Percentiles rank a stretch among this genome's conserved stretches.
Evolutionary conservation across 2,113 vertebrate genomes (phyloP).

Genomic region (Puntigrus tetrazona): DNA sequence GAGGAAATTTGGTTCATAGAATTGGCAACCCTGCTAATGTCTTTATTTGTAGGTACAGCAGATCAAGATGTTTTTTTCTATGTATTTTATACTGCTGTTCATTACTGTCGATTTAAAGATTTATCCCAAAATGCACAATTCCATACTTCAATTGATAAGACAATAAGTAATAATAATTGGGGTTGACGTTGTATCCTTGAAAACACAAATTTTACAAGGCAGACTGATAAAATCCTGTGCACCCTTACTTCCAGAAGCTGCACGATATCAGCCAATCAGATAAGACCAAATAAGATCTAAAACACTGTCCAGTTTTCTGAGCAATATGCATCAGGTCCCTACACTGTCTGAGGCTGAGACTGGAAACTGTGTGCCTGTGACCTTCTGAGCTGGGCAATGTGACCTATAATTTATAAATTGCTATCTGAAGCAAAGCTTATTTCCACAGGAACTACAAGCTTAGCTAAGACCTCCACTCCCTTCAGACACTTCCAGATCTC

Average conservation of each 20-base stretch:
- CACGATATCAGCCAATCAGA: background rate
- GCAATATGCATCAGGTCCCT: background rate
- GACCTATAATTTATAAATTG: slow-evolving; percentile 42
- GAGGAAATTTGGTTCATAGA: too few relatives aligned
- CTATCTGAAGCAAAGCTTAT: slow-evolving; percentile 35
- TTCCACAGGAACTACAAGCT: slow-evolving; percentile 35
- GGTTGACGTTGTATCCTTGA: background rate
- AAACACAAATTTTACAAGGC: background rate
- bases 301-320: background rate
- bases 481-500: slow-evolving; percentile 60
- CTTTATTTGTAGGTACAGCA: too few relatives aligned
- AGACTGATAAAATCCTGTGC: background rate
- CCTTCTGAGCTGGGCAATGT: slow-evolving; percentile 39
- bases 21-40: too few relatives aligned
- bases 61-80: too few relatives aligned
- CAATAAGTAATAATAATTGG: background rate
- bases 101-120: background rate
- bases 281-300: background rate
- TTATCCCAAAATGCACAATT: background rate
- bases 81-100: too few relatives aligned
- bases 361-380: slow-evolving; percentile 4
- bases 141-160: background rate
- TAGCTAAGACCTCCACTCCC: slow-evolving; percentile 58
- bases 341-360: background rate
- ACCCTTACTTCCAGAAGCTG: background rate